Percentiles rank a stretch among this genome's conserved stretches.
Evolutionary conservation across 2,888 invertebrate genomes (phyloP).

Genomic region (Mesorhabditis sp.): DNA sequence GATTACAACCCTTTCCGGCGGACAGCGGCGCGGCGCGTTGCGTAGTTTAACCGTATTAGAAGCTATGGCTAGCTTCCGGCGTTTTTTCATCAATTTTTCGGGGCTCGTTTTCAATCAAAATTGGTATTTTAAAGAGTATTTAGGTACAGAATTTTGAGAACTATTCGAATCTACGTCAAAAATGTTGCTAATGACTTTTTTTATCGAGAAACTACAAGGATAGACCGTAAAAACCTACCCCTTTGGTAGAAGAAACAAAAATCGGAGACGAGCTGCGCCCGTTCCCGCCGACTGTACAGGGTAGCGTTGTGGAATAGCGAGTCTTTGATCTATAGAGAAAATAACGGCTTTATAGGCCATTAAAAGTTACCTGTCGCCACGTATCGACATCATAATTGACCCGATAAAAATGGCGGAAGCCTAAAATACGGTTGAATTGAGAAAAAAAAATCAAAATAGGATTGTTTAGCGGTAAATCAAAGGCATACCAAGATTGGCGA

Average conservation of each 20-base stretch:
- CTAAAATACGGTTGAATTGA: conserved; percentile 6
- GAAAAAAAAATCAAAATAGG: not conserved
- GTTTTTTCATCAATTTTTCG: not conserved
- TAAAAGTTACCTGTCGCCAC: conserved; percentile 21
- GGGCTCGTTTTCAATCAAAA: not conserved
- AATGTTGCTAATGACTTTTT: too few relatives aligned
- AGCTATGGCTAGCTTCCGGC: too few relatives aligned
- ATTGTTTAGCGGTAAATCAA: not conserved
- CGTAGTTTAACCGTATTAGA: too few relatives aligned
- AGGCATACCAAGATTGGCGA: conserved; percentile 8
- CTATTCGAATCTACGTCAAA: too few relatives aligned
- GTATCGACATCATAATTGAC: conserved; percentile 36
- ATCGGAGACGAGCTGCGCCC: conserved; percentile 30
- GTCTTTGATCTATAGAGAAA: conserved; percentile 7
- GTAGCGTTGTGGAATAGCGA: conserved; percentile 30
- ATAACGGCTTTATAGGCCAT: not conserved
- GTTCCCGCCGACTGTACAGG: conserved; percentile 26
- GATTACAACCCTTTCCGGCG: too few relatives aligned
- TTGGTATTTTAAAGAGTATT: not conserved
- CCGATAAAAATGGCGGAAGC: conserved; percentile 31
- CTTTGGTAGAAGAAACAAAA: conserved; percentile 33
- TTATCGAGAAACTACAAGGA: not conserved
- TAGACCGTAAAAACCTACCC: conserved; percentile 14
- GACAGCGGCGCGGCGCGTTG: too few relatives aligned
- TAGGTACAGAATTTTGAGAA: not conserved